Percentiles rank a stretch among this genome's conserved stretches.
Conservation (phyloP, 2,888 invertebrate genomes). For the Diachrysia chrysitis region DNA sequence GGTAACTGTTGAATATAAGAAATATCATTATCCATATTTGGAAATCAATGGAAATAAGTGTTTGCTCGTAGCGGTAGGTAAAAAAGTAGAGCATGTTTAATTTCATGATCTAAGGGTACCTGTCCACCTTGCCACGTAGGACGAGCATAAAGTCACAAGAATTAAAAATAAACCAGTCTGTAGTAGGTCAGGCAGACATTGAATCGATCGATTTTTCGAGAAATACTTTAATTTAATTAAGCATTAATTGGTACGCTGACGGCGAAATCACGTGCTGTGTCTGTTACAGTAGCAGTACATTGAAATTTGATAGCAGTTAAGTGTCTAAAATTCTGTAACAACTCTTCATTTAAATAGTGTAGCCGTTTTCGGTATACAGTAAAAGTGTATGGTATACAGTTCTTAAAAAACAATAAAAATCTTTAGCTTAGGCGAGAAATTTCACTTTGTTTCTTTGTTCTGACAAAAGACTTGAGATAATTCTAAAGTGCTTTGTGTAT, state of each 20-base stretch:
- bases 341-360: too few relatives aligned
- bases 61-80: conserved; percentile 30
- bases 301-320: neutral
- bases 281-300: neutral
- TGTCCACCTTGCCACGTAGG: conserved; percentile 42
- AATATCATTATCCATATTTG: conserved; percentile 35
- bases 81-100: conserved; percentile 42
- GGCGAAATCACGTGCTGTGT: neutral
- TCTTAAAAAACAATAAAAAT: too few relatives aligned
- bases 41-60: conserved; percentile 35
- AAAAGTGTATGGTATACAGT: too few relatives aligned
- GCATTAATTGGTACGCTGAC: neutral
- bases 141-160: conserved; percentile 37
- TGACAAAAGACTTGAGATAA: neutral
- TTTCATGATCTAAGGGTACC: conserved; percentile 42
- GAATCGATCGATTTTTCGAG: conserved; percentile 2
- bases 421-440: neutral
- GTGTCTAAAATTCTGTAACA: neutral
- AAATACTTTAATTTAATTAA: neutral
- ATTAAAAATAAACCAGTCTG: conserved; percentile 20
- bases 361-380: too few relatives aligned
- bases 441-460: neutral
- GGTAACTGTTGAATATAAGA: conserved; percentile 6
- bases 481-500: neutral
- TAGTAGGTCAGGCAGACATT: conserved; percentile 15